A percentile compares a stretch with the other conserved stretches of the same genome.
These are phyloP conservation scores for Tetraneura akinire DNA, from an alignment of 1,140 invertebrate species.

Conservation along the genomic window DNA sequence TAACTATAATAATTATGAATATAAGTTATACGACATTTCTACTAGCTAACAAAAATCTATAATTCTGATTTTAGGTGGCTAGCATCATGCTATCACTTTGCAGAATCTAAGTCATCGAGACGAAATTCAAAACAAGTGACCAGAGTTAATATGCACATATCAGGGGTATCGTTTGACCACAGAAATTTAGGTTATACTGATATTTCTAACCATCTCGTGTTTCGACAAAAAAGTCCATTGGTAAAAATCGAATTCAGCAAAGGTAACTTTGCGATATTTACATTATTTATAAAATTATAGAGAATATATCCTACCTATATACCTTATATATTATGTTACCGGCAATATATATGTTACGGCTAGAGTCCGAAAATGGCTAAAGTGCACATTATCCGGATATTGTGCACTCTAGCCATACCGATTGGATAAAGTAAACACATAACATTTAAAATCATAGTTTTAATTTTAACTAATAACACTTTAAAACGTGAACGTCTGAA, in stretches of 20 bases:
- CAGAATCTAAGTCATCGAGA: slow-evolving; percentile 73
- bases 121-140: slow-evolving; percentile 80
- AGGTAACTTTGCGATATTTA: slow-evolving; percentile 57
- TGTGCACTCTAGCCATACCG: too few species aligned
- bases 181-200: slow-evolving; percentile 78
- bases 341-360: too few species aligned
- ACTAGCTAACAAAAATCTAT: background rate
- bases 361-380: too few species aligned
- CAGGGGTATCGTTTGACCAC: slow-evolving; percentile 77
- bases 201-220: slow-evolving; percentile 72
- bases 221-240: slow-evolving; percentile 71
- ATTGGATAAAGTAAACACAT: too few species aligned
- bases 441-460: too few species aligned
- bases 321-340: too few species aligned
- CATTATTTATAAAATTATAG: too few species aligned
- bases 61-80: slow-evolving; percentile 66
- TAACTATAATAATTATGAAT: too few species aligned
- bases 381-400: too few species aligned
- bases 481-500: background rate
- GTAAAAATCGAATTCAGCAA: slow-evolving; percentile 78
- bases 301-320: too few species aligned
- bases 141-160: slow-evolving; percentile 77
- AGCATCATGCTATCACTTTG: slow-evolving; percentile 84
- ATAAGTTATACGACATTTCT: too few species aligned
- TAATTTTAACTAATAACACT: too few species aligned